These are phyloP conservation scores for Penaeus indicus DNA, from an alignment of 1,140 invertebrate genomes.

Conservation along the genomic window DNA sequence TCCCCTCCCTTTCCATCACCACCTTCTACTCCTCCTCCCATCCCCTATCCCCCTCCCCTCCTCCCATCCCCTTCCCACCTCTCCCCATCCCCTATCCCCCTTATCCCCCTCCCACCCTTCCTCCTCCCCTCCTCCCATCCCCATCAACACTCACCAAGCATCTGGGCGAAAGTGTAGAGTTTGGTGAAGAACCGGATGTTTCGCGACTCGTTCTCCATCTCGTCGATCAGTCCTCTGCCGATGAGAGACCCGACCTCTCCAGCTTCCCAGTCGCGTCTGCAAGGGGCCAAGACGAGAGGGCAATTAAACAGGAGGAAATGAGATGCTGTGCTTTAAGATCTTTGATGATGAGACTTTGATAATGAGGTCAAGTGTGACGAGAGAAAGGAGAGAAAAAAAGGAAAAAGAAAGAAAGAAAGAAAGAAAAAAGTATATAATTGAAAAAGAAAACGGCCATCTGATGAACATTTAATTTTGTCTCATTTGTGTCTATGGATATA, in stretches of 20 bases:
- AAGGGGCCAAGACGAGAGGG: not conserved
- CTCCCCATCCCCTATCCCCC: not conserved
- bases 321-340: no score
- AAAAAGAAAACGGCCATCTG: no score
- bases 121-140: not conserved
- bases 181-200: conserved; percentile 51
- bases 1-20: not conserved
- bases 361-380: not conserved
- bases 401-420: no score
- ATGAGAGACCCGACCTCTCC: conserved; percentile 37
- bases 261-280: conserved; percentile 47
- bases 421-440: no score
- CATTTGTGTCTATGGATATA: no score
- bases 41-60: not conserved
- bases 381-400: not conserved
- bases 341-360: no score
- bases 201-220: conserved; percentile 37
- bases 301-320: no score
- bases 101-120: not conserved
- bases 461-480: no score
- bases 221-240: not conserved
- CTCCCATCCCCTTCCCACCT: not conserved
- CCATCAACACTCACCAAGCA: conserved; percentile 33
- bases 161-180: conserved; percentile 46
- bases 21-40: not conserved